Evolutionary conservation across 1,140 invertebrate genomes (phyloP), one percentile per base, ranked within the genome.

Genomic region (Vanessa tameamea): DNA sequence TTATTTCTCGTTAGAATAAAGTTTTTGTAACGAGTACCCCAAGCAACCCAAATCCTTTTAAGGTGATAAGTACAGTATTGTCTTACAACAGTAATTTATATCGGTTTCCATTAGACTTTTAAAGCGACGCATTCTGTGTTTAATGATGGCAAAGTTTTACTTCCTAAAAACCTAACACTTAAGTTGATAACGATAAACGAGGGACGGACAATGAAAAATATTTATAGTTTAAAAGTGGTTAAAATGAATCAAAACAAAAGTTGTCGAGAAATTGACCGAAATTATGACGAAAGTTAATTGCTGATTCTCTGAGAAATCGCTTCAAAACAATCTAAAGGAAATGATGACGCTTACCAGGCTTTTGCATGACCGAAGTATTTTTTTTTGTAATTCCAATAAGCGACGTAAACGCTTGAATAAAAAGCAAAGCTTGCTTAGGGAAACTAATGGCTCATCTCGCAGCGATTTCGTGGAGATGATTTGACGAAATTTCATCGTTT

Each of bases 381-480:
- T 61, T 61, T n/a, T 61, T 37, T 13, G 31, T 37, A n/a, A 14
- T 31, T 15, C 47, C 51, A 47, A 51, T 66, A 66, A 68, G 66
- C 31, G 26, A 53, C 13, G 47, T 63, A 9, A 61, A 47, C 57
- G 57, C 47, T 69, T 69, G 47, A 69, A 57, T 63, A 69, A 69
- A 69, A 55, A 69, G 68, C 57, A 48, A 16, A 69, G 57, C 68
- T 63, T 63, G 68, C 57, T 69, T 50, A 69, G 57, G 57, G 68
- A 63, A 63, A 63, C 55, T 78, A 71, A 74, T 75, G 76, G 69
- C 66, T 69, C 20, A 69, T 69, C 65, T 69, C 64, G 68, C 55
- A 69, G 68, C 67, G 76, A 57, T 61, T 64, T 69, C 70, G 47
- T 76, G 69, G 43, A n/a, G 70, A 73, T 73, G 67, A 76, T 69